phyloP scores from a whole-genome alignment of 1,140 invertebrate genomes.

The Camponotus floridanus region DNA sequence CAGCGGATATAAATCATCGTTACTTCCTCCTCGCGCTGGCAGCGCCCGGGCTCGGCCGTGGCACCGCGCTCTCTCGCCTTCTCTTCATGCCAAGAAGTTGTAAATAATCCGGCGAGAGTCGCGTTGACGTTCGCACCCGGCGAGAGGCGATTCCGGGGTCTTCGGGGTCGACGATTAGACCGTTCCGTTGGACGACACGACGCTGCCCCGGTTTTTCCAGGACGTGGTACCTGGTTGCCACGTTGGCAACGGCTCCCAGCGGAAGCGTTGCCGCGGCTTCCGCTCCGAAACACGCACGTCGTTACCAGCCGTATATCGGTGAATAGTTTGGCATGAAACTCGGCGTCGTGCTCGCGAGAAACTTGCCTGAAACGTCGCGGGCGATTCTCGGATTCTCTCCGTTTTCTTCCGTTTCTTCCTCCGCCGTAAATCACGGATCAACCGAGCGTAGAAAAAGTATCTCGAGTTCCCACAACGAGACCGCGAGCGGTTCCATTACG shows the following conservation, averaged over 20 bases:
- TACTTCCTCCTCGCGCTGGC: constrained; percentile 85
- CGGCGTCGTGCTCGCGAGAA: background rate
- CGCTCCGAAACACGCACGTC: constrained; percentile 49
- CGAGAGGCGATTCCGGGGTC: constrained; percentile 60
- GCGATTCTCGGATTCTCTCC: constrained; percentile 8
- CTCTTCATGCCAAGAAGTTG: constrained; percentile 85
- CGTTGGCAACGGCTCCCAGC: constrained; percentile 1
- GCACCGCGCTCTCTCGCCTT: constrained; percentile 72
- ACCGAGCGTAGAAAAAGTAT: constrained; percentile 39
- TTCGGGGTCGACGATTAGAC: constrained; percentile 35
- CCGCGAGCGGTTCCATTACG: background rate
- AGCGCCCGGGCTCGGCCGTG: constrained; percentile 63
- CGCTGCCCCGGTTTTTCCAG: constrained; percentile 33
- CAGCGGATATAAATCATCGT: constrained; percentile 87
- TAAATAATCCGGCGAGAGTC: constrained; percentile 82
- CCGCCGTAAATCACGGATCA: constrained; percentile 45
- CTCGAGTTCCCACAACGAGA: constrained; percentile 48
- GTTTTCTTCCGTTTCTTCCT: background rate
- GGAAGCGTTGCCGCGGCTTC: constrained; percentile 39
- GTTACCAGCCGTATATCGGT: background rate
- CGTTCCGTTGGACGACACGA: constrained; percentile 20
- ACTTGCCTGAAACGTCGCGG: background rate
- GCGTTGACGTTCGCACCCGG: constrained; percentile 70
- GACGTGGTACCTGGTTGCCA: background rate
- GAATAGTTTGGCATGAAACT: background rate